A percentile compares a stretch with the other conserved stretches of the same genome.
Conservation (phyloP, 2,113 vertebrate genomes). For the Mesembrinibis cayennensis region DNA sequence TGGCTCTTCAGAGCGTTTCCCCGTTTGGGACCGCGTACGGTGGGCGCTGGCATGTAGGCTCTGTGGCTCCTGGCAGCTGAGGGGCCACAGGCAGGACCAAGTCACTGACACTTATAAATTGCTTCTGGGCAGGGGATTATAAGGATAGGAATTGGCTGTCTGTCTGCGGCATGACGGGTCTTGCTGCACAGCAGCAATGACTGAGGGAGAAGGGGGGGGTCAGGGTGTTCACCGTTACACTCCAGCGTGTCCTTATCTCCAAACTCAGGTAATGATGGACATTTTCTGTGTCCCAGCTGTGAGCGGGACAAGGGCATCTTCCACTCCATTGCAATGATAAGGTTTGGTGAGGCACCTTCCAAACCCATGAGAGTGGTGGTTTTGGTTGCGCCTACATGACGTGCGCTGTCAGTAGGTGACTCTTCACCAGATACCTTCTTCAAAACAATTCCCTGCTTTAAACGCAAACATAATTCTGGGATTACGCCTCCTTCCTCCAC, state of each 20-base stretch:
- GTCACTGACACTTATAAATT: not conserved
- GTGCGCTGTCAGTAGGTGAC: not conserved
- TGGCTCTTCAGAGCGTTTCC: not conserved
- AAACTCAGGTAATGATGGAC: not conserved
- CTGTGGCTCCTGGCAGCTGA: not conserved
- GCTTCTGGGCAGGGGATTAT: not conserved
- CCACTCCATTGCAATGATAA: not conserved
- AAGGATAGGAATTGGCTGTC: not conserved
- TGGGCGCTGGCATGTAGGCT: fast-evolving
- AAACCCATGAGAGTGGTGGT: fast-evolving
- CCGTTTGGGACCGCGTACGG: fast-evolving
- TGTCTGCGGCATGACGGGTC: fast-evolving
- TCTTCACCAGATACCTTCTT: not conserved
- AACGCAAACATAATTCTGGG: not conserved
- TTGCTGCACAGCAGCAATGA: not conserved
- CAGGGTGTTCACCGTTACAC: not conserved
- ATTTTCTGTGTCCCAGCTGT: not conserved
- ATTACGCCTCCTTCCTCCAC: not conserved
- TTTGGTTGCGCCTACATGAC: not conserved
- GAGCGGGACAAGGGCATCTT: not conserved
- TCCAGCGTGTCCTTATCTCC: not conserved
- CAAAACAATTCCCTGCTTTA: not conserved
- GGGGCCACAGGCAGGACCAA: not conserved
- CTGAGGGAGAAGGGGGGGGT: not conserved
- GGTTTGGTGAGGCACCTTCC: not conserved